phyloP scores from a whole-genome alignment of 2,797 vertebrate species.

The Eulemur albifrons region DNA sequence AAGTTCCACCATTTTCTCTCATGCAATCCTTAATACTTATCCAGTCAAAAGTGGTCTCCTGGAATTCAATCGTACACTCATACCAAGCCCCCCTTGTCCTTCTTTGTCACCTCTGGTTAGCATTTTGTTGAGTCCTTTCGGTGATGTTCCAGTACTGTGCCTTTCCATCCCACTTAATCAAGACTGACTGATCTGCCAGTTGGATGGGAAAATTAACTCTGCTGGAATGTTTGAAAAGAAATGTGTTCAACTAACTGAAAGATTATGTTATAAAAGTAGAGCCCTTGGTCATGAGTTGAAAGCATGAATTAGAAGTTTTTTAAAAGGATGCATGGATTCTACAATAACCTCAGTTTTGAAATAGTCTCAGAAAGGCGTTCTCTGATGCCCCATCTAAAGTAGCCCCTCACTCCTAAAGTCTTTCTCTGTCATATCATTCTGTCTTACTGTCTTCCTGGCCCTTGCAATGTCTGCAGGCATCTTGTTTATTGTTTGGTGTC shows the following conservation, averaged over 20 bases:
- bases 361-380: neutral
- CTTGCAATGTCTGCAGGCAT: neutral
- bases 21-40: neutral
- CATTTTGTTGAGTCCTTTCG: slow-evolving; percentile 11
- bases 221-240: slow-evolving; percentile 11
- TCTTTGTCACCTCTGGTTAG: neutral
- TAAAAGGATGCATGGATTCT: neutral
- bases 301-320: neutral
- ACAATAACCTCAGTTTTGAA: neutral
- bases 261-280: neutral
- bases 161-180: neutral
- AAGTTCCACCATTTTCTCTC: neutral
- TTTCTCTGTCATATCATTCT: neutral
- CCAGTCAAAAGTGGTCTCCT: neutral
- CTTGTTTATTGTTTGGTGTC: neutral
- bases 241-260: neutral
- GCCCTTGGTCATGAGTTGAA: neutral
- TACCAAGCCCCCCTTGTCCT: neutral
- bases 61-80: neutral
- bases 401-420: accelerated
- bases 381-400: accelerated
- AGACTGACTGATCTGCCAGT: neutral
- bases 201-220: neutral
- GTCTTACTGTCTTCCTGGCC: neutral
- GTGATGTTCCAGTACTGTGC: neutral